A percentile compares a stretch with the other conserved stretches of the same genome.
These are phyloP conservation scores for Tauraco erythrolophus DNA, from an alignment of 2,113 vertebrate species.

Conservation along the genomic window DNA sequence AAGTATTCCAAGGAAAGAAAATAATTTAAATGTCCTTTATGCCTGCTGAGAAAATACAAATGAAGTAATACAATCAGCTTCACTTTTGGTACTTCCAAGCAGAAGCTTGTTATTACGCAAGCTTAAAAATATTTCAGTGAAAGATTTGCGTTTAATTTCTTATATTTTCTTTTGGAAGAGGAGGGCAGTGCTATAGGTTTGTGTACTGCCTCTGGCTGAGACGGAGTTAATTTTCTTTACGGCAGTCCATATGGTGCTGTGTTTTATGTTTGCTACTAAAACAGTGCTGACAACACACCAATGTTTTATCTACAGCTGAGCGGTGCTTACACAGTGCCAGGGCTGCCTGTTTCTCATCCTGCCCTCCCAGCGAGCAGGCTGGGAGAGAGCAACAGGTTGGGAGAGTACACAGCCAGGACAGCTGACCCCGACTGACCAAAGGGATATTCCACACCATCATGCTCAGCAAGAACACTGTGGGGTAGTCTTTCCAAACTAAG, in stretches of 20 bases:
- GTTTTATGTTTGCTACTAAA: not conserved
- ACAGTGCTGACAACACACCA: not conserved
- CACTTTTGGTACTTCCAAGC: not conserved
- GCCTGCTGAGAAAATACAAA: not conserved
- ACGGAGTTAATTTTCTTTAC: not conserved
- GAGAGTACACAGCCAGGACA: not conserved
- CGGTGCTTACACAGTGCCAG: not conserved
- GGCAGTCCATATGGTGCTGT: not conserved
- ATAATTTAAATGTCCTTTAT: not conserved
- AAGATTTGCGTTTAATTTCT: not conserved
- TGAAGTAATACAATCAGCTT: not conserved
- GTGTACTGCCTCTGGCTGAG: not conserved
- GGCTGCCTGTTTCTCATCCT: not conserved
- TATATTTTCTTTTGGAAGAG: not conserved
- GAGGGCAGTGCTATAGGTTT: not conserved
- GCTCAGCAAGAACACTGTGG: not conserved
- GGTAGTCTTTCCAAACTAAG: not conserved
- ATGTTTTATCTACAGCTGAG: not conserved
- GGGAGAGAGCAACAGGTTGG: not conserved
- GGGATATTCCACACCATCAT: not conserved
- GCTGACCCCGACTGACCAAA: not conserved
- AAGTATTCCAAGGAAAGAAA: not conserved
- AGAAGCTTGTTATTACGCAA: not conserved
- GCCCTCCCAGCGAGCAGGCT: rapidly evolving
- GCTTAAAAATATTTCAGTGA: not conserved